Base-by-base conservation (phyloP, 2,797 vertebrate genomes). In the Selene dorsalis region DNA sequence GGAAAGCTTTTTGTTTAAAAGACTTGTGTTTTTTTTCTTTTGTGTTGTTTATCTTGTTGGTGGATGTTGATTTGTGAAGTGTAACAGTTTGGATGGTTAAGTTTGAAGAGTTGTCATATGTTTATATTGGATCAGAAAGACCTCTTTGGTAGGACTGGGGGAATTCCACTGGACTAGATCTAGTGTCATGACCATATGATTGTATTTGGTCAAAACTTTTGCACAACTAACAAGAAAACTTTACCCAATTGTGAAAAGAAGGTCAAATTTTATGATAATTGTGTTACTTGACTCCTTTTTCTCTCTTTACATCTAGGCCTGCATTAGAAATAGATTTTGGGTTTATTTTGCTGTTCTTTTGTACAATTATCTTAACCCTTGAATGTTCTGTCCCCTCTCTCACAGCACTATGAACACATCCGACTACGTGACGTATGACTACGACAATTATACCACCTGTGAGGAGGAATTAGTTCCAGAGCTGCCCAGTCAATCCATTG, bases 401-500 rank as follows among this genome's bases (percentile, higher is more conserved):
- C 55, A 55, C 83, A 90, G 84, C 73, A 77, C 0, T 2, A 89
- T 87, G 87, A 87, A 81, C 47, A 13, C 0, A 18, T 69, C 77
- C 3, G 52, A 70, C 12, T 0, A 0, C 1, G 18, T 74, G 0
- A 3, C 0, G 0, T 56, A 78, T 18, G 0, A 69, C 3, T 43
- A 80, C n/a, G 77, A 82, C 17, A 30, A 77, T 3, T 18, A 62
- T 13, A 1, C 0, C 39, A 32, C 2, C 18, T 80, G 69, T 18
- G 11, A 76, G 16, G 0, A 67, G 4, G 7, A n/a, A 20, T 0
- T 3, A 4, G 6, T 4, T 55, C 0, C 4, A 3, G 3, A 22
- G 3, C 17, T 57, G 1, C 0, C 1, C 0, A 12, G 22, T 41
- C 72, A 38, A 38, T n/a, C 53, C 28, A 7, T 2, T 4, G 22